Evolutionary conservation across 1,140 invertebrate species (phyloP).

Genomic region (Xylocopa sonorina): DNA sequence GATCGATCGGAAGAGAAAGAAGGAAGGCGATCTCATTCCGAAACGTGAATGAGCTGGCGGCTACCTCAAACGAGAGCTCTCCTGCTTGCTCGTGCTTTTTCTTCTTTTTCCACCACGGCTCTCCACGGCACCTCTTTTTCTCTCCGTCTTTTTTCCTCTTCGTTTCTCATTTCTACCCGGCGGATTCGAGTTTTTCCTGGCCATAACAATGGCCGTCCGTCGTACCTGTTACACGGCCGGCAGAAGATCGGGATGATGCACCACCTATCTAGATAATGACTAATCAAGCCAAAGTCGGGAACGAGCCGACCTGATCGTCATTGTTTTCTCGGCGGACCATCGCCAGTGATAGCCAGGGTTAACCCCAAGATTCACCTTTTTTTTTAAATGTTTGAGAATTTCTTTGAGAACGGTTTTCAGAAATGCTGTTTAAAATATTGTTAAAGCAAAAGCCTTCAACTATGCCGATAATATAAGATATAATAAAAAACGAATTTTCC

Average conservation of each 20-base stretch:
- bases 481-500: too few species aligned
- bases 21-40: constrained; percentile 74
- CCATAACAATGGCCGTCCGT: constrained; percentile 67
- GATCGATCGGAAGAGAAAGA: constrained; percentile 52
- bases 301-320: constrained; percentile 24
- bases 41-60: constrained; percentile 76
- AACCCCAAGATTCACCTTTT: background rate
- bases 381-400: too few species aligned
- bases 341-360: background rate
- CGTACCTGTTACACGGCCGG: constrained; percentile 66
- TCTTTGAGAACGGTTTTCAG: too few species aligned
- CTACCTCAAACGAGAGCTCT: constrained; percentile 75
- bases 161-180: constrained; percentile 45
- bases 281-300: constrained; percentile 67
- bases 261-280: constrained; percentile 74
- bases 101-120: constrained; percentile 51
- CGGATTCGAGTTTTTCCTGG: constrained; percentile 73
- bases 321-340: constrained; percentile 33
- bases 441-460: too few species aligned
- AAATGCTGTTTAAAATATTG: too few species aligned
- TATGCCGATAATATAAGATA: too few species aligned
- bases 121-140: constrained; percentile 55
- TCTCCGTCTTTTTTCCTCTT: constrained; percentile 51
- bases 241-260: constrained; percentile 62
- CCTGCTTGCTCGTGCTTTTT: constrained; percentile 58